phyloP scores from a whole-genome alignment of 2,797 vertebrate species.

The Catharus ustulatus region DNA sequence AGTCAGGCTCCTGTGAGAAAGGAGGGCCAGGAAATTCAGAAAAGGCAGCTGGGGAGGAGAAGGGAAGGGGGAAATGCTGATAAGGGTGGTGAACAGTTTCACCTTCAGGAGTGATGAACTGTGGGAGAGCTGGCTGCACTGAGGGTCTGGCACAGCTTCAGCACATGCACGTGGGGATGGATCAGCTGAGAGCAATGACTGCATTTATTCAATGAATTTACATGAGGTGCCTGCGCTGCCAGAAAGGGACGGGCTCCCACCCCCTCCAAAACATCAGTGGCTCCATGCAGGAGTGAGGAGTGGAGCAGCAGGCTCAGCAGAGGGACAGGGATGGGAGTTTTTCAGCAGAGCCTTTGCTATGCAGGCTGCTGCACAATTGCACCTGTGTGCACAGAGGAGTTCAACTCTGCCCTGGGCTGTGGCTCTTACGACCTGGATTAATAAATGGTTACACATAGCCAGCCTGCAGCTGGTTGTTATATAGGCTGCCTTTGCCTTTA shows the following conservation, averaged over 20 bases:
- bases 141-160: slow-evolving; percentile 62
- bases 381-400: neutral
- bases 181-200: slow-evolving; percentile 70
- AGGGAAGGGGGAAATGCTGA: neutral
- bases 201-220: slow-evolving; percentile 72
- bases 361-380: neutral
- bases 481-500: neutral
- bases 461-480: neutral
- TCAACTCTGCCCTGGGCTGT: neutral
- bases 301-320: neutral
- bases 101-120: slow-evolving; percentile 65
- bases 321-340: neutral
- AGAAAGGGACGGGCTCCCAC: slow-evolving; percentile 3
- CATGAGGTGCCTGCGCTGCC: slow-evolving; percentile 46
- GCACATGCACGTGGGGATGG: slow-evolving; percentile 30
- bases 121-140: slow-evolving; percentile 59
- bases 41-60: neutral
- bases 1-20: slow-evolving; percentile 1
- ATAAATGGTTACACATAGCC: neutral
- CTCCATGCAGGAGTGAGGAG: neutral
- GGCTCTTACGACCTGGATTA: neutral
- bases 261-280: slow-evolving; percentile 21
- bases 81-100: slow-evolving; percentile 29
- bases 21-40: neutral
- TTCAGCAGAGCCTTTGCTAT: neutral